Evolutionary conservation across 2,888 invertebrate species (phyloP).

Genomic region (Tricholauxania praeusta): DNA sequence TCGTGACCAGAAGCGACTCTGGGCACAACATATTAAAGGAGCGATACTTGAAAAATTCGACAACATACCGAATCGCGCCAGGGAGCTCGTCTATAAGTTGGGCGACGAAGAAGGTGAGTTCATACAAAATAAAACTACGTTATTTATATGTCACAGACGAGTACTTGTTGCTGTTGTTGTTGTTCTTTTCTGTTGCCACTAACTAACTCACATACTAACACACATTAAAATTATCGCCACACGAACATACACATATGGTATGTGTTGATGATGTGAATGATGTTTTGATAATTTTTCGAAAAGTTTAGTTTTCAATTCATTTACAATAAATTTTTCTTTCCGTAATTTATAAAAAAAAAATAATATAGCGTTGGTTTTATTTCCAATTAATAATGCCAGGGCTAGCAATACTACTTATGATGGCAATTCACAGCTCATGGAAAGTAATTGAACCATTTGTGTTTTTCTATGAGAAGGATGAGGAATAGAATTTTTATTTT

Average conservation of each 20-base stretch:
- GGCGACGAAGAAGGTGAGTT: constrained; percentile 71
- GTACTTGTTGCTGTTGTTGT: constrained; percentile 10
- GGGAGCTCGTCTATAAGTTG: constrained; percentile 84
- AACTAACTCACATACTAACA: constrained; percentile 4
- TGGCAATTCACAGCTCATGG: too few species aligned
- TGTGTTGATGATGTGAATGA: too few species aligned
- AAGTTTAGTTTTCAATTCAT: too few species aligned
- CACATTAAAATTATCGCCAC: not conserved
- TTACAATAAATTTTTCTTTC: too few species aligned
- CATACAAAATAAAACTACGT: not conserved
- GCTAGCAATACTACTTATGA: too few species aligned
- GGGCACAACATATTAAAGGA: constrained; percentile 71
- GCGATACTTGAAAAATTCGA: constrained; percentile 96
- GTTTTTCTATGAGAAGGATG: too few species aligned
- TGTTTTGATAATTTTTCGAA: too few species aligned
- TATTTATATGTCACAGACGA: not conserved
- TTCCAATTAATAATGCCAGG: constrained; percentile 45
- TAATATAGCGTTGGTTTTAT: constrained; percentile 30
- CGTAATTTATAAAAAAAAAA: not conserved
- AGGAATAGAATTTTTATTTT: too few species aligned
- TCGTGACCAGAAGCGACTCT: constrained; percentile 68
- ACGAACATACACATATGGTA: too few species aligned
- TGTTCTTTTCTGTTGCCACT: constrained; percentile 16
- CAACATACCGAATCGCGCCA: constrained; percentile 93
- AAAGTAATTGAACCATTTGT: too few species aligned